These are phyloP conservation scores for Neotoxoptera formosana DNA, from an alignment of 1,140 invertebrate genomes.

Conservation along the genomic window DNA sequence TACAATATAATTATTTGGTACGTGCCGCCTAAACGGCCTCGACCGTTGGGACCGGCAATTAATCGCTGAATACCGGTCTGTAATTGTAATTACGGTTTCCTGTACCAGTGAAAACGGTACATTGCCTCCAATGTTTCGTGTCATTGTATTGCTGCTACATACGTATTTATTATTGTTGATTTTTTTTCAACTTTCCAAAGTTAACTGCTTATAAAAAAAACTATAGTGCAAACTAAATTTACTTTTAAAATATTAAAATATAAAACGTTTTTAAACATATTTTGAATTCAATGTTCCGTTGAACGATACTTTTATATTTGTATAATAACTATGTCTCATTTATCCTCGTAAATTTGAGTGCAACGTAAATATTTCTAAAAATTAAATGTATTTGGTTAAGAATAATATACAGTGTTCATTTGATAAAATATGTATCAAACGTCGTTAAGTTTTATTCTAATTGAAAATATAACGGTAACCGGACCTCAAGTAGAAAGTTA, in stretches of 20 bases:
- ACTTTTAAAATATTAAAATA: neutral
- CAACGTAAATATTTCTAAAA: neutral
- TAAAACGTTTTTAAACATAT: neutral
- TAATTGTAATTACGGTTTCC: conserved; percentile 39
- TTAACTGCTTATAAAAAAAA: neutral
- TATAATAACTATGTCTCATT: neutral
- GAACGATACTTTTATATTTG: neutral
- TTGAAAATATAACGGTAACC: neutral
- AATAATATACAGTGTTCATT: no score
- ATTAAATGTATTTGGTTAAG: neutral
- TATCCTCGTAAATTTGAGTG: neutral
- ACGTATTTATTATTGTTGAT: neutral
- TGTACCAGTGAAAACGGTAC: conserved; percentile 28
- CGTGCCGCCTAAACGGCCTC: neutral
- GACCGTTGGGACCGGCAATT: conserved; percentile 10
- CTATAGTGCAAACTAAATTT: neutral
- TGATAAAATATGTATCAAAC: neutral
- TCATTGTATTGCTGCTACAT: neutral
- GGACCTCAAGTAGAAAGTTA: neutral
- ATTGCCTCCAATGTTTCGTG: neutral
- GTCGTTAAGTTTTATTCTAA: neutral
- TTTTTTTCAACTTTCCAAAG: neutral
- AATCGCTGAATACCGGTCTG: conserved; percentile 31
- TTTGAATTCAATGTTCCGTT: neutral
- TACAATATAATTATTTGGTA: neutral